Percentiles rank a stretch among this genome's conserved stretches.
These are phyloP conservation scores for Parazoanthus swiftii DNA, from an alignment of 92 coral and sea anemone genomes.

Conservation along the genomic window DNA sequence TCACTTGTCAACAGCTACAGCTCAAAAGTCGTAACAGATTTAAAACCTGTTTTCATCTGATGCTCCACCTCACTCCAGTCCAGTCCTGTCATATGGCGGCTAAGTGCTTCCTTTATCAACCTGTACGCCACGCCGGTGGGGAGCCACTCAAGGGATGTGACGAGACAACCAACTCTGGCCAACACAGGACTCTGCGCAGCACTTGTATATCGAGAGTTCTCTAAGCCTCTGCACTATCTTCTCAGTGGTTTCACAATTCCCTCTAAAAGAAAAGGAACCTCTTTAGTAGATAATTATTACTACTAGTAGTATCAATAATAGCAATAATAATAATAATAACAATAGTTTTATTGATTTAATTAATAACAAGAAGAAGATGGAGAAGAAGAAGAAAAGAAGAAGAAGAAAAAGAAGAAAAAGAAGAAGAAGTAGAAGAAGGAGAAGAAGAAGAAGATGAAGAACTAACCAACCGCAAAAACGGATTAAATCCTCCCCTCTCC, in stretches of 20 bases:
- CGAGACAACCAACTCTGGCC: not conserved
- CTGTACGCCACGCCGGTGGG: not conserved
- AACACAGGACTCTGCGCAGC: not conserved
- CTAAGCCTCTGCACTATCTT: conserved; percentile 2
- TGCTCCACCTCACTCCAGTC: no score
- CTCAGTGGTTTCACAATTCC: conserved; percentile 40
- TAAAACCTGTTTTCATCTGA: not conserved
- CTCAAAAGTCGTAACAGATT: not conserved
- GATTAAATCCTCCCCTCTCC: no score
- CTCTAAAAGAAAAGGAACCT: conserved; percentile 14
- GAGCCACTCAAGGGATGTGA: not conserved
- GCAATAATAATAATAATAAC: no score
- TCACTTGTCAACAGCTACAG: not conserved
- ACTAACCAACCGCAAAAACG: no score
- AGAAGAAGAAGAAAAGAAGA: no score
- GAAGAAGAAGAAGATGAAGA: no score
- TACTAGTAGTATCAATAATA: not conserved
- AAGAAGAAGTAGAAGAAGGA: no score
- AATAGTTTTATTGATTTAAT: no score
- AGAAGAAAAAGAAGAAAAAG: no score
- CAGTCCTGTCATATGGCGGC: not conserved
- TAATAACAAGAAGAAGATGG: no score
- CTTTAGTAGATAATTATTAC: not conserved
- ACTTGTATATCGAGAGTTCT: not conserved
- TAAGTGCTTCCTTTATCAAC: not conserved